Conservation (phyloP, 1,140 invertebrate species). For the Heliothis virescens region DNA sequence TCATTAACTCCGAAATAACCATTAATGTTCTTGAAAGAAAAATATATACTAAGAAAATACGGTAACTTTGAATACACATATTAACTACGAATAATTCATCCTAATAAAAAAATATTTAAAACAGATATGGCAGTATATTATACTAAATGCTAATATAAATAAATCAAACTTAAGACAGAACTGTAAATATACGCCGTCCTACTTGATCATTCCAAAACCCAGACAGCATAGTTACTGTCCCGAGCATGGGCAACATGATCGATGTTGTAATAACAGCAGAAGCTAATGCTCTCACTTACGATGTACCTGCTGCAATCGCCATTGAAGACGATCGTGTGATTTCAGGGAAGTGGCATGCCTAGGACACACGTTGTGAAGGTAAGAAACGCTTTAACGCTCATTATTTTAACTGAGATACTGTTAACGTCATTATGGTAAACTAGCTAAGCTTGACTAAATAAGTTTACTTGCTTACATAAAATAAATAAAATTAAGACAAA, state of each 20-base stretch:
- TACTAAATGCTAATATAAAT: not conserved
- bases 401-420: constrained; percentile 15
- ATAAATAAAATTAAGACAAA: not conserved
- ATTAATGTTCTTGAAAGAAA: too few species aligned
- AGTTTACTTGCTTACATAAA: too few species aligned
- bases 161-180: not conserved
- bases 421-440: not conserved
- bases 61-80: too few species aligned
- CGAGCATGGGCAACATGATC: constrained; percentile 74
- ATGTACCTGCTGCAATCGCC: constrained; percentile 53
- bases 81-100: too few species aligned
- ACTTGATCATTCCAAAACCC: constrained; percentile 53
- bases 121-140: too few species aligned
- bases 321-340: constrained; percentile 69
- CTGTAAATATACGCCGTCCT: not conserved
- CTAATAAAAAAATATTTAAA: too few species aligned
- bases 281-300: constrained; percentile 64
- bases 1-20: too few species aligned
- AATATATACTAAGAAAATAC: too few species aligned
- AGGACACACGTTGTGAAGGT: constrained; percentile 82
- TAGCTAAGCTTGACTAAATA: not conserved
- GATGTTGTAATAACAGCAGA: constrained; percentile 80
- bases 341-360: constrained; percentile 81
- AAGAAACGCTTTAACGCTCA: constrained; percentile 67
- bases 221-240: constrained; percentile 74